Evolutionary conservation across 2,797 vertebrate genomes (phyloP), one percentile per base, ranked within the genome.

Genomic region (Eutrigla gurnardus): DNA sequence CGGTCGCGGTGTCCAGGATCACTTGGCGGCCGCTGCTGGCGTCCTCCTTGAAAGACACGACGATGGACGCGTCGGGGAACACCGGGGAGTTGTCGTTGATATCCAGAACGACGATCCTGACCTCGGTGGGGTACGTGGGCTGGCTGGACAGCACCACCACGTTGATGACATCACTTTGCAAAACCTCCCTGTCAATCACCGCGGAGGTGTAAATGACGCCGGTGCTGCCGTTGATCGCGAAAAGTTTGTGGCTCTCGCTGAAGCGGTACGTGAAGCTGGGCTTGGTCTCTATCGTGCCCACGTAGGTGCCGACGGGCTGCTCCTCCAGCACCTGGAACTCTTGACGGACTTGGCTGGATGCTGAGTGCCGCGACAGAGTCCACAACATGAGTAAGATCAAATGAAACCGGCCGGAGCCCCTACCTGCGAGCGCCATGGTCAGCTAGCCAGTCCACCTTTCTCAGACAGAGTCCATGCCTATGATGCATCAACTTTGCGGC

Each of bases 141-240:
- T 98, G 96, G 83, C 98, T 99, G 92, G 98, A 99, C 33, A 99
- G 95, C 78, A 99, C 98, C 91, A 99, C 98, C 14, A 99, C 93
- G 81, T 99, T 98, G 86, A 99, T 95, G 78, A 98, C 95, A 75
- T 96, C 96, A 77, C 96, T 97, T 59, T 95, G 93, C 85, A 99
- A 70, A 59, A 95, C 81, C 91, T 99, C 98, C 4, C 98, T 94
- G 94, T 99, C 97, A 77, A 99, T 98, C 89, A 95, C 95, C 2
- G 96, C 89, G 0, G 96, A 97, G 61, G 98, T 98, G 92, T 93
- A 95, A 55, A 99, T 96, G 4, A 95, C 95, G 1, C 98, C 98
- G 0, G 97, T 97, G 76, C 94, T 96, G 82, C 95, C 92, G 85
- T 99, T 98, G 57, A 99, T 98, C 35, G 96, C 75, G 65, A 99